Evolutionary conservation across 2,113 vertebrate genomes (phyloP).

Genomic region (Cololabis saira): DNA sequence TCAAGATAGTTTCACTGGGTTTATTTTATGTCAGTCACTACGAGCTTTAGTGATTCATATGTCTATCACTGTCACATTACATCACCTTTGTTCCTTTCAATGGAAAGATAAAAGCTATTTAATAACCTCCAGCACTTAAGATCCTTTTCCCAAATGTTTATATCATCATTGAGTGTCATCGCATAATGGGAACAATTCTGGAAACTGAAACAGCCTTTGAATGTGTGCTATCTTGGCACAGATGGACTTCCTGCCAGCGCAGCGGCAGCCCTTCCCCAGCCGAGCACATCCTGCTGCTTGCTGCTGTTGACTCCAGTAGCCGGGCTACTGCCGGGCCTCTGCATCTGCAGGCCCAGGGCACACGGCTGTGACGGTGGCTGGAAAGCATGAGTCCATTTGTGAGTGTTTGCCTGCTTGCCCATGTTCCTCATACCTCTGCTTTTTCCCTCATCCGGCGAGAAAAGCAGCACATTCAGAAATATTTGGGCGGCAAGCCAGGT

Average conservation of each 20-base stretch:
- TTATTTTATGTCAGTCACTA: no score
- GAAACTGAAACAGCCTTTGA: slow-evolving; percentile 36
- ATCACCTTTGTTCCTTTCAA: no score
- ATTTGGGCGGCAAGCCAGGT: slow-evolving; percentile 39
- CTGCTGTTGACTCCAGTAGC: slow-evolving; percentile 36
- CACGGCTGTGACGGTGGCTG: slow-evolving; percentile 24
- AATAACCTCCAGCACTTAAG: no score
- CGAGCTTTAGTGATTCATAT: no score
- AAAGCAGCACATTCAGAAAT: slow-evolving; percentile 20
- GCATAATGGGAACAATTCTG: slow-evolving; percentile 31
- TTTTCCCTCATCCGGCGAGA: slow-evolving; percentile 38
- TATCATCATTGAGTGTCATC: no score
- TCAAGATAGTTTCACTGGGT: no score
- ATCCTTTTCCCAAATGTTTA: no score
- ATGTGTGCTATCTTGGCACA: slow-evolving; percentile 40
- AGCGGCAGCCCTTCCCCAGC: slow-evolving; percentile 46
- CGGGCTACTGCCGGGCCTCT: slow-evolving; percentile 19
- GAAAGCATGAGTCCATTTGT: slow-evolving; percentile 33
- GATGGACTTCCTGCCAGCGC: slow-evolving; percentile 41
- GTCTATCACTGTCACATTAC: no score
- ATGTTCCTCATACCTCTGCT: slow-evolving; percentile 4
- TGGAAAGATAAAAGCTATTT: no score
- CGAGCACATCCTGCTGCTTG: slow-evolving; percentile 53
- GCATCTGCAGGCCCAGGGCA: slow-evolving; percentile 41
- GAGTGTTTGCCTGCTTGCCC: slow-evolving; percentile 29